These are phyloP conservation scores for Rhynchotus rufescens DNA, from an alignment of 2,797 vertebrate species.

Conservation along the genomic window DNA sequence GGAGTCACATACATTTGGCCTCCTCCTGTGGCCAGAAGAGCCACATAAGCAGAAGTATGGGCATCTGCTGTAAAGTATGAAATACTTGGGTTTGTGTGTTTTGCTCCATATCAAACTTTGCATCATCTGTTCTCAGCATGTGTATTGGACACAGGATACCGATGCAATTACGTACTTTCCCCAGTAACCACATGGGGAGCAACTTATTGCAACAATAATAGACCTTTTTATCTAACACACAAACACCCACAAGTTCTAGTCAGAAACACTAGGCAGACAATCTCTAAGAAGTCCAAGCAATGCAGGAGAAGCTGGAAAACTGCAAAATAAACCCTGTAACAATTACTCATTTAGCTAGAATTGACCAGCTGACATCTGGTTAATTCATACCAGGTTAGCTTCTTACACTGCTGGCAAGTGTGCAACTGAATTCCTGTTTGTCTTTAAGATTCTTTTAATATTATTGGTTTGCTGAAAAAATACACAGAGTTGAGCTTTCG, in stretches of 20 bases:
- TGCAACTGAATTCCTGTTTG: constrained; percentile 54
- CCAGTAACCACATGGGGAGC: background rate
- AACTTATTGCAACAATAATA: background rate
- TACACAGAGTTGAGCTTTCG: constrained; percentile 22
- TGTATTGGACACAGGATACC: background rate
- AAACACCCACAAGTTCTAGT: background rate
- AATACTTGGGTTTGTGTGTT: background rate
- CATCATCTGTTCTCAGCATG: background rate
- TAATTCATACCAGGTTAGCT: constrained; percentile 65
- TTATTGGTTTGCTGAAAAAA: constrained; percentile 59
- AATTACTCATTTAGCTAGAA: constrained; percentile 66
- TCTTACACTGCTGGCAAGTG: constrained; percentile 48
- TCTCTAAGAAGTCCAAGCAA: background rate
- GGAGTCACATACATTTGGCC: background rate
- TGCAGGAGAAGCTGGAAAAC: constrained; percentile 11
- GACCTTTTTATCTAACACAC: background rate
- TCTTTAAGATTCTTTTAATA: constrained; percentile 59
- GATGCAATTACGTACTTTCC: background rate
- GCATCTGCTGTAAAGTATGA: background rate
- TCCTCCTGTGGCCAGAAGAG: background rate
- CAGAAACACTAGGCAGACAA: background rate
- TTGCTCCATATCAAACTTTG: background rate
- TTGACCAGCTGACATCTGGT: constrained; percentile 52
- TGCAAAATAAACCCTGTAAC: constrained; percentile 45
- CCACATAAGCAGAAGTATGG: background rate